Evolutionary conservation across 2,888 invertebrate species (phyloP).

Genomic region (Drosophila siamana): DNA sequence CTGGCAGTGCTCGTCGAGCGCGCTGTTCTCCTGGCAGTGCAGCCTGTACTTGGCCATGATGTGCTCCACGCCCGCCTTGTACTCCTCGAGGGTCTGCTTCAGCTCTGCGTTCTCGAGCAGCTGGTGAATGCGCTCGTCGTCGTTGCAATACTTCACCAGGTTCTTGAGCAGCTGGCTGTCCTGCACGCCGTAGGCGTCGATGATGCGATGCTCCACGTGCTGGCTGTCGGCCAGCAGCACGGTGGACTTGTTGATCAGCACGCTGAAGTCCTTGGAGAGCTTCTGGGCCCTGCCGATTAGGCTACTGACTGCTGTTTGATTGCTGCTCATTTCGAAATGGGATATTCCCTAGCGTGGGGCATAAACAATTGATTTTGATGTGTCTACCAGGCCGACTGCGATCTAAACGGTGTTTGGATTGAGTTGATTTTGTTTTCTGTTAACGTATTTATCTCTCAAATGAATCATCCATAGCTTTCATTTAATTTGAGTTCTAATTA

Average conservation of each 20-base stretch:
- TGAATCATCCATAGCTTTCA: too few species aligned
- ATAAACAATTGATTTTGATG: neutral
- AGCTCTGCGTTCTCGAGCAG: constrained; percentile 59
- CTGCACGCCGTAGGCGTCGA: constrained; percentile 36
- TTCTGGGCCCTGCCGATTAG: constrained; percentile 33
- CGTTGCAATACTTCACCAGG: constrained; percentile 42
- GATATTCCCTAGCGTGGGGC: neutral
- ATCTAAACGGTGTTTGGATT: neutral
- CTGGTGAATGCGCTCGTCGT: constrained; percentile 36
- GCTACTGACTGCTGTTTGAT: neutral
- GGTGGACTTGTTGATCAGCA: constrained; percentile 34
- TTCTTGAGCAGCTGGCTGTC: constrained; percentile 56
- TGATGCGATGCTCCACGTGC: constrained; percentile 33
- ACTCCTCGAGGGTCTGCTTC: constrained; percentile 48
- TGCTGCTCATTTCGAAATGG: constrained; percentile 32
- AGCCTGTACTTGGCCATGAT: constrained; percentile 55
- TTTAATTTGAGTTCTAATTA: too few species aligned
- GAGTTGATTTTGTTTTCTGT: too few species aligned
- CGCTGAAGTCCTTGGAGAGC: constrained; percentile 30
- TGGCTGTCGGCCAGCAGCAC: constrained; percentile 51
- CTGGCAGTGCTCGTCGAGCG: constrained; percentile 28
- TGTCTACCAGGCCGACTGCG: constrained; percentile 3
- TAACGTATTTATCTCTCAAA: too few species aligned
- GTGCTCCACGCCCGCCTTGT: constrained; percentile 34
- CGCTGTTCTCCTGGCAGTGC: constrained; percentile 30